A percentile compares a stretch with the other conserved stretches of the same genome.
phyloP scores from a whole-genome alignment of 2,113 vertebrate genomes.

The Hippocampus comes region DNA sequence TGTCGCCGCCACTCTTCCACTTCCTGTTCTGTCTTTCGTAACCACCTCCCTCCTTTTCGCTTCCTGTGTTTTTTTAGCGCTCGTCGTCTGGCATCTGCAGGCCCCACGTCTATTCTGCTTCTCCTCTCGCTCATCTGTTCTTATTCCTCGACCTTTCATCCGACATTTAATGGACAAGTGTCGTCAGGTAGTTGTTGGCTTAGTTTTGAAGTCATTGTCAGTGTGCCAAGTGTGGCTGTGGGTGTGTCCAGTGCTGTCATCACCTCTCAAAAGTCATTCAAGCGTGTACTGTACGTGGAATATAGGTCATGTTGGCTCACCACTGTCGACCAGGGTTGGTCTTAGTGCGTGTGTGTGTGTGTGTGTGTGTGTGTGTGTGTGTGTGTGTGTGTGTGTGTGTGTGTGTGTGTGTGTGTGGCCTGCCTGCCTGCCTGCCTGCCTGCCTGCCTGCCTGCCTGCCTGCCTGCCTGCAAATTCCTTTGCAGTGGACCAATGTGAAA shows the following conservation, averaged over 20 bases:
- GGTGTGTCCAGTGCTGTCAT: constrained; percentile 35
- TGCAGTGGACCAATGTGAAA: constrained; percentile 38
- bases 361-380: constrained; percentile 9
- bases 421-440: no score
- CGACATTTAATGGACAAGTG: constrained; percentile 9
- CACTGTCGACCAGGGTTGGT: not conserved
- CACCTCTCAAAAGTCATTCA: constrained; percentile 5
- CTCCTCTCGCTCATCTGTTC: not conserved
- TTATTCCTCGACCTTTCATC: constrained; percentile 8
- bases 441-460: not conserved
- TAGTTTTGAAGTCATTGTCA: constrained; percentile 7
- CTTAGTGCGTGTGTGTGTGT: not conserved
- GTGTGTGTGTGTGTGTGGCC: constrained; percentile 1
- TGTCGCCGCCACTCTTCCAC: constrained; percentile 14
- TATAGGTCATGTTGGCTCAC: constrained; percentile 5
- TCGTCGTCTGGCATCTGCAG: constrained; percentile 27
- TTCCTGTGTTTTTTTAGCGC: constrained; percentile 21
- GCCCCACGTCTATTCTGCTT: constrained; percentile 6
- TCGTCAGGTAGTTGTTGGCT: constrained; percentile 10
- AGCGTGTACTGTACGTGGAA: not conserved
- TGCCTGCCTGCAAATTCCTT: constrained; percentile 38
- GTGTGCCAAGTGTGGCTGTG: constrained; percentile 6
- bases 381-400: constrained; percentile 15
- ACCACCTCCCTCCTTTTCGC: constrained; percentile 1
- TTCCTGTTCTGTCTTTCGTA: constrained; percentile 12